Evolutionary conservation across 2,888 invertebrate genomes (phyloP).

Genomic region (Trilocha varians): DNA sequence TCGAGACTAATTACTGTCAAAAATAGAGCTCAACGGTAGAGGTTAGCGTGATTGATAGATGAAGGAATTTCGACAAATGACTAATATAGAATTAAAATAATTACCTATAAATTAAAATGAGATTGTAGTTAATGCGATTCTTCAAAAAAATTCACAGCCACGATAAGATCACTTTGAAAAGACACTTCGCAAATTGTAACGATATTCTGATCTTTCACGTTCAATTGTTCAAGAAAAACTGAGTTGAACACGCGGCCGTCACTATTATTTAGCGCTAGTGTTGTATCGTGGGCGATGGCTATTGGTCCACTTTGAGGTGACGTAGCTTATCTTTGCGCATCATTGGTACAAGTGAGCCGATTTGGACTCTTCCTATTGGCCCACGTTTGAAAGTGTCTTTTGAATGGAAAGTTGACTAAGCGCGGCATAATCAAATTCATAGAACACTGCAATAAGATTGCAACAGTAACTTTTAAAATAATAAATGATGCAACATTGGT

Average conservation of each 20-base stretch:
- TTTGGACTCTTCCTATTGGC: slow-evolving; percentile 78
- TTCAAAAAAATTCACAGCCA: slow-evolving; percentile 35
- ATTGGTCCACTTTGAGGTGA: slow-evolving; percentile 69
- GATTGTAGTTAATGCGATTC: slow-evolving; percentile 20
- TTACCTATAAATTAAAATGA: slow-evolving; percentile 31
- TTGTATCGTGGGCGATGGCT: slow-evolving; percentile 72
- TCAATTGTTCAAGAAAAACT: slow-evolving; percentile 61
- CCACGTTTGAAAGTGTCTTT: slow-evolving; percentile 74
- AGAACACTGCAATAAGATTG: background rate
- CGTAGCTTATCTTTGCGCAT: slow-evolving; percentile 33
- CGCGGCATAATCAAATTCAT: slow-evolving; percentile 1
- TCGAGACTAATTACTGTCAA: background rate
- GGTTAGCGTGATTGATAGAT: background rate
- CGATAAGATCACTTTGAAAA: slow-evolving; percentile 43
- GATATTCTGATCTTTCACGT: slow-evolving; percentile 32
- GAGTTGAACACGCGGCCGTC: slow-evolving; percentile 55
- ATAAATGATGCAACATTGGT: background rate
- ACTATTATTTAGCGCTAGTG: slow-evolving; percentile 71
- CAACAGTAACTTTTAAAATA: background rate
- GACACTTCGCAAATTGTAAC: slow-evolving; percentile 39
- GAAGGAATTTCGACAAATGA: slow-evolving; percentile 2
- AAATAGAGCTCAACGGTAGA: background rate
- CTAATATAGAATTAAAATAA: slow-evolving; percentile 16
- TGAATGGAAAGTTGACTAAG: slow-evolving; percentile 15
- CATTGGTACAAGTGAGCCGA: slow-evolving; percentile 65